Evolutionary conservation across 2,797 vertebrate genomes (phyloP), one percentile per base, ranked within the genome.

Genomic region (Bovichtus diacanthus): DNA sequence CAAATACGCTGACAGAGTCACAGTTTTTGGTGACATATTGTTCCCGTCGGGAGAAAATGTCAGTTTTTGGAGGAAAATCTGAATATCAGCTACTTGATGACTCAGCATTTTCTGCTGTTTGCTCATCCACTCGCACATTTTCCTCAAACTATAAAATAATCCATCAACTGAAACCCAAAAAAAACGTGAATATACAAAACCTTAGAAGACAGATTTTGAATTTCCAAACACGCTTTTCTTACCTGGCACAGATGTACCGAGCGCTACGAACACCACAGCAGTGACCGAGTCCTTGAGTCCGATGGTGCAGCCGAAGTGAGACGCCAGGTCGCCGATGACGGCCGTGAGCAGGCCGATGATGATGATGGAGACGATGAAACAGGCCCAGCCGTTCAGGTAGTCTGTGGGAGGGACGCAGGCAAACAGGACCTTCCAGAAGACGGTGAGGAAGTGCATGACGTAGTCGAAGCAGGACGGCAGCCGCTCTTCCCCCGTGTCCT

Each of bases 371-470:
- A 97, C 88, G 0, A 93, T 1, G 36, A 99, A 99, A 87, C 98
- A 99, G 67, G 98, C 98, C 98, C 98, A 99, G 82, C 98, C 98
- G 0, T 97, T 96, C 94, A 97, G 93, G 93, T 99, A 99, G 91
- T 98, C 97, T 0, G 98, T 99, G 65, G 98, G 98, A 4, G 98
- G 98, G 50, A 99, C 98, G 0, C 98, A 99, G 15, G 98, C 98
- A 39, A 99, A 99, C 82, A 99, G 94, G 27, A 99, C 98, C 94
- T 99, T 99, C 98, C 98, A 99, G 95, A 99, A 99, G 74, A 99
- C 98, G 0, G 98, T 99, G 86, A 99, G 96, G 93, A 99, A 99
- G 92, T 99, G 98, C 98, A 99, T 99, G 91, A 99, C 97, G 0
- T 99, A 99, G 95, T 99, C 98, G 11, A 99, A 99, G 85, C 98